These are phyloP conservation scores for Podocnemis expansa DNA, from an alignment of 2,113 vertebrate species.

Conservation along the genomic window DNA sequence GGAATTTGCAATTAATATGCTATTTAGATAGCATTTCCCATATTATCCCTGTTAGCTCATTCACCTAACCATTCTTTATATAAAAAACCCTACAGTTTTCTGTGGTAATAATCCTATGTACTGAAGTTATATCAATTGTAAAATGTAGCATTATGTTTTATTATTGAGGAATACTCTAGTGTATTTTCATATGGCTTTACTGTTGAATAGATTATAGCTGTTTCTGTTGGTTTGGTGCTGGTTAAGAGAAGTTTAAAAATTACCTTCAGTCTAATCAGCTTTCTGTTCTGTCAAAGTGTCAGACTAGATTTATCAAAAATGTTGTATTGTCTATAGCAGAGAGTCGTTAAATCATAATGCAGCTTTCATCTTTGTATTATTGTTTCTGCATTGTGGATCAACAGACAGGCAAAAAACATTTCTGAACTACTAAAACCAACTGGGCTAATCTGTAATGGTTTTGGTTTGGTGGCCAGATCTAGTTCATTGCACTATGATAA, in stretches of 20 bases:
- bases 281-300: conserved; percentile 65
- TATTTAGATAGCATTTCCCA: background rate
- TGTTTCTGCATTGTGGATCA: conserved; percentile 67
- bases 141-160: accelerated
- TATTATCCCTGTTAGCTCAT: background rate
- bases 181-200: background rate
- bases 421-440: conserved; percentile 74
- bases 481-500: conserved; percentile 54
- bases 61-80: background rate
- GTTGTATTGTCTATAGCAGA: conserved; percentile 60
- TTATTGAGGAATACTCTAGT: background rate
- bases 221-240: conserved; percentile 37
- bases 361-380: conserved; percentile 43
- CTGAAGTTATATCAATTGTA: background rate
- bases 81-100: background rate
- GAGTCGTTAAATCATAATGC: conserved; percentile 66
- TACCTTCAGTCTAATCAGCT: conserved; percentile 46
- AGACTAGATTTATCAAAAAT: conserved; percentile 64
- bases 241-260: conserved; percentile 63
- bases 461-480: conserved; percentile 68
- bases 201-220: background rate
- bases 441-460: conserved; percentile 72
- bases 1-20: background rate
- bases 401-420: conserved; percentile 65
- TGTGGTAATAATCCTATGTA: background rate